These are phyloP conservation scores for Tetropium fuscum DNA, from an alignment of 2,888 invertebrate species.

Conservation along the genomic window DNA sequence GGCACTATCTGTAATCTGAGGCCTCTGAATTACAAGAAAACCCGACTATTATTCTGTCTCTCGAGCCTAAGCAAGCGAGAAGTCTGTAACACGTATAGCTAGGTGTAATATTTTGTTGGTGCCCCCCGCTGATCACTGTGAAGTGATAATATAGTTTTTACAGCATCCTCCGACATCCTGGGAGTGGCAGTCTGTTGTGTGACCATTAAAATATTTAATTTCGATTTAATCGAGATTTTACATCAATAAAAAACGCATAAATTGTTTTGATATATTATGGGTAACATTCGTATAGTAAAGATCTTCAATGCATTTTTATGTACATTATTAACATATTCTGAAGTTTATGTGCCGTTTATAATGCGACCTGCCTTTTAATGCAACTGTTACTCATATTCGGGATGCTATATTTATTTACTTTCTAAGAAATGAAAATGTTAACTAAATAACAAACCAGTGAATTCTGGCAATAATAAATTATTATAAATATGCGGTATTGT, in stretches of 20 bases:
- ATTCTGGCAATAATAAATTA: conserved; percentile 16
- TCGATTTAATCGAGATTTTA: conserved; percentile 64
- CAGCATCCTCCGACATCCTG: conserved; percentile 56
- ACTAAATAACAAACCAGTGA: conserved; percentile 23
- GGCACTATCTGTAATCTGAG: conserved; percentile 45
- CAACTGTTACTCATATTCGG: conserved; percentile 32
- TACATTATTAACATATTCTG: conserved; percentile 45
- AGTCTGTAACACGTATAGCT: conserved; percentile 23
- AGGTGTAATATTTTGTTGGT: conserved; percentile 60
- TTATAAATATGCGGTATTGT: conserved; percentile 8
- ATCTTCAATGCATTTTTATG: conserved; percentile 39
- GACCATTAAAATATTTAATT: conserved; percentile 61
- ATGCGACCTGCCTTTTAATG: conserved; percentile 38
- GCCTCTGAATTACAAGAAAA: conserved; percentile 46
- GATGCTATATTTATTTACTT: conserved; percentile 36
- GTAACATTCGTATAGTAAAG: conserved; percentile 27
- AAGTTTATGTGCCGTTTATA: conserved; percentile 45
- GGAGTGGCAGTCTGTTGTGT: conserved; percentile 56
- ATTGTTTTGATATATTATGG: conserved; percentile 57
- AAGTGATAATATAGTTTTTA: conserved; percentile 65
- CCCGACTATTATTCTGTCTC: conserved; percentile 42
- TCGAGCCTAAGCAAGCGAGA: conserved; percentile 8
- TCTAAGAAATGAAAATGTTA: conserved; percentile 37
- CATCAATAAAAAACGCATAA: conserved; percentile 63
- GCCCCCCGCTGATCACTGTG: conserved; percentile 58